These are phyloP conservation scores for Drosophila cognata DNA, from an alignment of 2,888 invertebrate genomes.

Conservation along the genomic window DNA sequence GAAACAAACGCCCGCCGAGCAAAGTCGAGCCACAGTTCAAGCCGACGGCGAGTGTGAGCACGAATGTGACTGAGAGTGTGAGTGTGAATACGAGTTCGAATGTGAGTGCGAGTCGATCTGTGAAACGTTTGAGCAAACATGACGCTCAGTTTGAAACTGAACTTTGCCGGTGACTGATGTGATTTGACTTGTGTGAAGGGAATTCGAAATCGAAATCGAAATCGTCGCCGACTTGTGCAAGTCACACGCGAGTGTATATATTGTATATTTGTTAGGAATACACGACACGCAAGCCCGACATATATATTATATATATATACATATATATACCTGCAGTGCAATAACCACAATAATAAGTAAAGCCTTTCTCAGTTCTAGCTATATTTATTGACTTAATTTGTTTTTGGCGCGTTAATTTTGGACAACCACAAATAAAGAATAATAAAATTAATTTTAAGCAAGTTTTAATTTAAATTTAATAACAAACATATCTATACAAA, in stretches of 20 bases:
- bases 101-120: constrained; percentile 23
- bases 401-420: constrained; percentile 10
- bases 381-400: constrained; percentile 10
- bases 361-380: constrained; percentile 16
- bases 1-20: constrained; percentile 6
- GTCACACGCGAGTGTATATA: constrained; percentile 40
- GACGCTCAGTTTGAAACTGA: constrained; percentile 51
- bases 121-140: constrained; percentile 12
- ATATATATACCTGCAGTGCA: constrained; percentile 21
- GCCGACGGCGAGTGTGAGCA: constrained; percentile 3
- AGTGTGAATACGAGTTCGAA: not conserved
- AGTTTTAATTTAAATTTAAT: not conserved
- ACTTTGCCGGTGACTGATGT: constrained; percentile 51
- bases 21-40: constrained; percentile 2
- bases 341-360: constrained; percentile 15
- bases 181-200: constrained; percentile 4
- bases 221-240: constrained; percentile 55
- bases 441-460: constrained; percentile 2
- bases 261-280: constrained; percentile 48
- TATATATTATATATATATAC: constrained; percentile 21
- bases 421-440: not conserved
- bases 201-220: not conserved
- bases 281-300: constrained; percentile 44
- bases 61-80: not conserved
- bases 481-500: not conserved